Evolutionary conservation across 2,113 vertebrate species (phyloP).

Genomic region (Boleophthalmus pectinirostris): DNA sequence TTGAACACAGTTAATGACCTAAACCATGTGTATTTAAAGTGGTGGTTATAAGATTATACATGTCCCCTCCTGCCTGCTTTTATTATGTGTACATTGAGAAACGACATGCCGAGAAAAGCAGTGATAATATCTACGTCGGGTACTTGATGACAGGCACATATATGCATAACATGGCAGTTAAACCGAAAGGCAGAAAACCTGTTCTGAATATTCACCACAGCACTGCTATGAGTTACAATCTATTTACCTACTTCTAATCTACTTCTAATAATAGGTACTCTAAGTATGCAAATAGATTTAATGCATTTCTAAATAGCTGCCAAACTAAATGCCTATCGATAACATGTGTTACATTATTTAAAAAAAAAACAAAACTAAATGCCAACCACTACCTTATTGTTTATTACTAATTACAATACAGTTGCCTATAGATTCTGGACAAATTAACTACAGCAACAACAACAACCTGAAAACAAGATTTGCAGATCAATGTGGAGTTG

Average conservation of each 20-base stretch:
- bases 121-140: neutral
- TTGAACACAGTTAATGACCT: neutral
- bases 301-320: neutral
- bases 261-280: neutral
- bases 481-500: neutral
- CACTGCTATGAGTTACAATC: neutral
- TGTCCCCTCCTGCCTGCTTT: neutral
- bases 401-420: neutral
- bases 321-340: neutral
- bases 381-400: neutral
- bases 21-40: neutral
- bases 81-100: neutral
- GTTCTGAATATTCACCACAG: neutral
- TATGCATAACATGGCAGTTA: conserved; percentile 1
- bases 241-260: neutral
- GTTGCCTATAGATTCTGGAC: neutral
- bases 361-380: neutral
- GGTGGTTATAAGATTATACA: neutral
- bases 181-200: neutral
- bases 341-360: no score
- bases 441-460: neutral
- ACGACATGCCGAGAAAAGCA: neutral
- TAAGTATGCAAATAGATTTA: neutral
- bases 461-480: neutral
- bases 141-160: neutral